These are phyloP conservation scores for Drosophila nebulosa DNA, from an alignment of 1,140 invertebrate species.

Conservation along the genomic window DNA sequence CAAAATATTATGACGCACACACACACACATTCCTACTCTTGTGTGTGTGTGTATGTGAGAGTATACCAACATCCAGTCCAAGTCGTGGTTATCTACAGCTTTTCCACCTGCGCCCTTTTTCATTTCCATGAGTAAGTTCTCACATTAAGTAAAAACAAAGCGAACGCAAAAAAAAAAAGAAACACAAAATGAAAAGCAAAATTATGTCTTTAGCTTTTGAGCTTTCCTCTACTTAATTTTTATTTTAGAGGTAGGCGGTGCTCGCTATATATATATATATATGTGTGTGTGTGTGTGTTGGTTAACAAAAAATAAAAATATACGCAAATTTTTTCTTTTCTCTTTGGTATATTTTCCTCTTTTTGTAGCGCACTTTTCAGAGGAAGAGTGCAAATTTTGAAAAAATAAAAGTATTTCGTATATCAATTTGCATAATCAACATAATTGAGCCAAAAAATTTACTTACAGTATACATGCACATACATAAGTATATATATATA, in stretches of 20 bases:
- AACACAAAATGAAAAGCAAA: constrained; percentile 40
- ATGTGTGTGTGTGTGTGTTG: neutral
- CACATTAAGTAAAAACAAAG: constrained; percentile 53
- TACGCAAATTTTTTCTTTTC: neutral
- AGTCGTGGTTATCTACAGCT: constrained; percentile 37
- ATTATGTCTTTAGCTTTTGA: constrained; percentile 47
- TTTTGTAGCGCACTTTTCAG: constrained; percentile 2
- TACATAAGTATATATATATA: neutral
- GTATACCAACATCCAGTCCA: neutral
- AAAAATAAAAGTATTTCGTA: neutral
- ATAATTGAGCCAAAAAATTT: constrained; percentile 1
- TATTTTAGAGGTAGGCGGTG: neutral
- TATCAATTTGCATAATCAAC: constrained; percentile 7
- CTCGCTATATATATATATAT: neutral
- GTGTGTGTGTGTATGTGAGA: neutral
- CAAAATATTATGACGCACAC: constrained; percentile 38
- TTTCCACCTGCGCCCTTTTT: constrained; percentile 63
- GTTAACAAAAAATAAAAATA: neutral
- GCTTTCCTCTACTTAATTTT: neutral
- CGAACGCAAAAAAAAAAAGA: constrained; percentile 35
- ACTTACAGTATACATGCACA: neutral
- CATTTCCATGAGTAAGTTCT: constrained; percentile 76
- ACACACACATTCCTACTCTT: neutral
- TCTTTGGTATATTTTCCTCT: neutral
- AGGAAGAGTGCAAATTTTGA: neutral